Percentiles rank a stretch among this genome's conserved stretches.
phyloP scores from a whole-genome alignment of 92 coral and sea anemone species.

The Phenganax subtilis region DNA sequence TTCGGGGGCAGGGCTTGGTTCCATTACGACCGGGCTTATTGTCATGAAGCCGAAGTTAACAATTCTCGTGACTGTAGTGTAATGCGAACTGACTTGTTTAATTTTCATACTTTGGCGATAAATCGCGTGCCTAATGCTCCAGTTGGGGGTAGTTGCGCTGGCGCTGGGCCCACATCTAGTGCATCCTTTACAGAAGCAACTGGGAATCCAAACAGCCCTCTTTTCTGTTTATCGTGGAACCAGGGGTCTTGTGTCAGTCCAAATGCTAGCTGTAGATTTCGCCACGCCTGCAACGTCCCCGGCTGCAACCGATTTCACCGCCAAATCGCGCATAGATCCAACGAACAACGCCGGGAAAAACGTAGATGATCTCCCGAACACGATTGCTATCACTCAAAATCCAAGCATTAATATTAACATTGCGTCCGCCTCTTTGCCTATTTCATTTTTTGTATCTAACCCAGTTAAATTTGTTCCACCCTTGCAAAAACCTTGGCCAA shows the following conservation, averaged over 20 bases:
- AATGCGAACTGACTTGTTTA: not conserved
- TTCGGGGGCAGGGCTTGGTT: not conserved
- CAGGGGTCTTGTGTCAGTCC: slow-evolving; percentile 7
- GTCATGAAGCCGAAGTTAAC: not conserved
- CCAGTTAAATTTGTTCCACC: too few relatives aligned
- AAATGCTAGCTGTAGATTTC: not conserved
- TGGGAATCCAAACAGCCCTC: not conserved
- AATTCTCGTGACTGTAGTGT: not conserved
- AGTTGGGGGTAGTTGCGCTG: not conserved
- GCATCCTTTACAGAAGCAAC: not conserved
- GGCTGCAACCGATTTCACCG: slow-evolving; percentile 8
- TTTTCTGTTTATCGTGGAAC: slow-evolving; percentile 13
- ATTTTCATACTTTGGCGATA: not conserved
- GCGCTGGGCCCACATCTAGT: not conserved
- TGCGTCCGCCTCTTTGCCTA: too few relatives aligned
- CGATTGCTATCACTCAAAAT: too few relatives aligned
- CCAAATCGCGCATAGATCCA: not conserved
- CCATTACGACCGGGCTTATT: too few relatives aligned
- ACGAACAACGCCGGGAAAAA: too few relatives aligned
- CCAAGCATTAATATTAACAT: too few relatives aligned
- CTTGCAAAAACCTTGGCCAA: too few relatives aligned
- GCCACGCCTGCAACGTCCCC: slow-evolving; percentile 20
- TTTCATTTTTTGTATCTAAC: too few relatives aligned
- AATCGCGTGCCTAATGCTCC: slow-evolving; percentile 3
- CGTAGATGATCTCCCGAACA: too few relatives aligned